These are phyloP conservation scores for Hypomesus transpacificus DNA, from an alignment of 2,113 vertebrate species.

Conservation along the genomic window DNA sequence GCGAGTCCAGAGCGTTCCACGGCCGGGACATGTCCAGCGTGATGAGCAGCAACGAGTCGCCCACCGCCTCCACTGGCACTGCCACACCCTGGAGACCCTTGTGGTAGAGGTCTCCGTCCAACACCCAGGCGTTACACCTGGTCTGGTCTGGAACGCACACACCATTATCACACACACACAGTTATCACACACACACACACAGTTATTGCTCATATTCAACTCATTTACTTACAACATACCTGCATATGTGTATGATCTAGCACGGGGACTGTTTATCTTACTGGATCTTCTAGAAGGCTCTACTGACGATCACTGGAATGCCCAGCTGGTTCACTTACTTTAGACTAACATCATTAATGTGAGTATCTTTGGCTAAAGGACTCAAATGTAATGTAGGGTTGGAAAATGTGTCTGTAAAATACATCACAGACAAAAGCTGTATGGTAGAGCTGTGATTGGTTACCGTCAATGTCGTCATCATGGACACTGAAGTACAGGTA, in stretches of 20 bases:
- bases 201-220: background rate
- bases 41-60: slow-evolving; percentile 85
- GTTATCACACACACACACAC: background rate
- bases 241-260: too few relatives aligned
- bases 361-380: too few relatives aligned
- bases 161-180: background rate
- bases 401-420: too few relatives aligned
- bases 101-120: slow-evolving; percentile 96
- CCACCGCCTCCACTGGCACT: slow-evolving; percentile 79
- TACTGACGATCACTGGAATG: too few relatives aligned
- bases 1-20: slow-evolving; percentile 93
- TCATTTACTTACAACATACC: too few relatives aligned
- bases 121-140: slow-evolving; percentile 94
- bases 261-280: too few relatives aligned
- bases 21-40: slow-evolving; percentile 94
- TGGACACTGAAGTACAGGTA: slow-evolving; percentile 96
- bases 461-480: slow-evolving; percentile 96
- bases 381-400: too few relatives aligned
- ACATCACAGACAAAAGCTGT: too few relatives aligned
- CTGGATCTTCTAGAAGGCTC: too few relatives aligned
- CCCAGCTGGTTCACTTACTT: too few relatives aligned
- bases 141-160: slow-evolving; percentile 80
- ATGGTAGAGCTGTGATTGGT: slow-evolving; percentile 41
- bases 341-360: too few relatives aligned
- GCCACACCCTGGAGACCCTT: slow-evolving; percentile 96